phyloP scores from a whole-genome alignment of 2,888 invertebrate species.

The Dolomedes plantarius region DNA sequence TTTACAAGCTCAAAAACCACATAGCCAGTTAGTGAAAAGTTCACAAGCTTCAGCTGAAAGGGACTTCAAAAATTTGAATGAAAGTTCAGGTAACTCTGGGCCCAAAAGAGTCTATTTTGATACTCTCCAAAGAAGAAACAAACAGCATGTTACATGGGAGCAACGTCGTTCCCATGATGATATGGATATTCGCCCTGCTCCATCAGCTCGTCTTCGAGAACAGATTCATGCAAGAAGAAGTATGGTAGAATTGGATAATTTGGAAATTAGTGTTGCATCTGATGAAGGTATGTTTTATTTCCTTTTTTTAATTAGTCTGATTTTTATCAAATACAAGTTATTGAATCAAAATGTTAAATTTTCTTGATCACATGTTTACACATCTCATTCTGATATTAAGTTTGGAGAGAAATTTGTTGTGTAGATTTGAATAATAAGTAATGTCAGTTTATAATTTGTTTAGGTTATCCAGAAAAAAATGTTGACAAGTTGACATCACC shows the following conservation, averaged over 20 bases:
- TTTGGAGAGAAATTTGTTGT: no score
- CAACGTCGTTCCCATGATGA: conserved; percentile 68
- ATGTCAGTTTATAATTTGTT: no score
- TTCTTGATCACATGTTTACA: no score
- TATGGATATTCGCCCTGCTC: conserved; percentile 71
- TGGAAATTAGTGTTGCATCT: conserved; percentile 67
- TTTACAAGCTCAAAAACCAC: conserved; percentile 27
- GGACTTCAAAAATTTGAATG: conserved; percentile 27
- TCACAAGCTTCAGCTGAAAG: neutral
- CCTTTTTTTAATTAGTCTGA: neutral
- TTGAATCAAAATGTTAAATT: neutral
- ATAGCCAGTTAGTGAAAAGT: conserved; percentile 4
- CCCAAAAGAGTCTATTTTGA: conserved; percentile 60
- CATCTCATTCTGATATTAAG: no score
- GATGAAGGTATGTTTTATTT: conserved; percentile 45
- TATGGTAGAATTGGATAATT: conserved; percentile 69
- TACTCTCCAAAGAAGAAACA: conserved; percentile 62
- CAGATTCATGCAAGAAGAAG: conserved; percentile 70
- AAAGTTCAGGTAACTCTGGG: conserved; percentile 18
- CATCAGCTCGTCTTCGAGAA: conserved; percentile 56
- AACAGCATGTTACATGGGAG: conserved; percentile 66
- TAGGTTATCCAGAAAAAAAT: conserved; percentile 51
- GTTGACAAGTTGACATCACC: conserved; percentile 31
- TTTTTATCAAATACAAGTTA: neutral
- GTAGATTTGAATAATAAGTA: no score